phyloP scores from a whole-genome alignment of 2,888 invertebrate species.

The Sinhomidia bicolor region DNA sequence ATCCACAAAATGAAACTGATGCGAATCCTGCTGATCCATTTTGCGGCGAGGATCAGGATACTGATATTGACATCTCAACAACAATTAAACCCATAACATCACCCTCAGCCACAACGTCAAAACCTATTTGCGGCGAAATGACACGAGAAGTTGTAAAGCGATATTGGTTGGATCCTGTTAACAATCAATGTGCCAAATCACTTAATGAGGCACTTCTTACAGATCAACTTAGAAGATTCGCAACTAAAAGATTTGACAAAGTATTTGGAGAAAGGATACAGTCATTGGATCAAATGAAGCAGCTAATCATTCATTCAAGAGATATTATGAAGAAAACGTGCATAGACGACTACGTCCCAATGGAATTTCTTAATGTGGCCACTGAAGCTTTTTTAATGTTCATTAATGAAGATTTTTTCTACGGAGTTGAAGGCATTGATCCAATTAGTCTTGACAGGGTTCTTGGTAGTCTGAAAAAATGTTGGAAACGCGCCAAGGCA shows the following conservation, averaged over 20 bases:
- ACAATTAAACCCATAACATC: background rate
- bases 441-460: slow-evolving; percentile 67
- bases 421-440: slow-evolving; percentile 72
- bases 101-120: background rate
- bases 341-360: slow-evolving; percentile 66
- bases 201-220: slow-evolving; percentile 73
- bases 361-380: slow-evolving; percentile 70
- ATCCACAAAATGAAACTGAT: background rate
- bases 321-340: slow-evolving; percentile 75
- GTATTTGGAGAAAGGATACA: slow-evolving; percentile 66
- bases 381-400: slow-evolving; percentile 75
- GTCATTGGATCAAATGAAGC: slow-evolving; percentile 73
- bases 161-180: slow-evolving; percentile 68
- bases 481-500: slow-evolving; percentile 64
- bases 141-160: slow-evolving; percentile 68
- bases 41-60: background rate
- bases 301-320: slow-evolving; percentile 55
- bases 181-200: slow-evolving; percentile 67
- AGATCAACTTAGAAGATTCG: slow-evolving; percentile 74
- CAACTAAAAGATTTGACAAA: slow-evolving; percentile 65
- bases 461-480: slow-evolving; percentile 56
- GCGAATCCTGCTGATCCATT: background rate
- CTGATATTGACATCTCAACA: background rate
- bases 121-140: slow-evolving; percentile 46
- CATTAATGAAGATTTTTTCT: slow-evolving; percentile 77